Evolutionary conservation across 2,113 vertebrate genomes (phyloP).

Genomic region (Hystrix brachyura): DNA sequence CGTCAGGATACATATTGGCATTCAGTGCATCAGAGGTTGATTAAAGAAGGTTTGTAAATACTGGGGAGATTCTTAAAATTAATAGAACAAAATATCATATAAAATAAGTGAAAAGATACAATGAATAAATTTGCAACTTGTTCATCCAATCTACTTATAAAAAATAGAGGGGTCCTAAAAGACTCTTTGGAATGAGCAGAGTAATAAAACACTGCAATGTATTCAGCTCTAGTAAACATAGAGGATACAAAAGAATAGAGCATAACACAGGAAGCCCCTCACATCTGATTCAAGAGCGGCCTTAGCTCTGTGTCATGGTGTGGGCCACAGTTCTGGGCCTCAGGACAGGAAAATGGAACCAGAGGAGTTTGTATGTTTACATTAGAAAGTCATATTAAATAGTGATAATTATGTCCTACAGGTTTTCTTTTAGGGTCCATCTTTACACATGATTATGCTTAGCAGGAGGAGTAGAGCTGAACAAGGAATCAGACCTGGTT

Average conservation of each 20-base stretch:
- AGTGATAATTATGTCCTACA: rapidly evolving
- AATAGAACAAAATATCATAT: background rate
- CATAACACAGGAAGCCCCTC: background rate
- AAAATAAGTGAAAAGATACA: background rate
- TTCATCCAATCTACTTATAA: background rate
- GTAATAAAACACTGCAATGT: background rate
- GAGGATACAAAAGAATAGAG: background rate
- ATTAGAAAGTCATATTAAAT: background rate
- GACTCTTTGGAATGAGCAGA: background rate
- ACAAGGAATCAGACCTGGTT: background rate
- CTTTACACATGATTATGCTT: background rate
- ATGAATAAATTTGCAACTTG: background rate
- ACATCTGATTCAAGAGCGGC: background rate
- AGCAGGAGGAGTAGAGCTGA: background rate
- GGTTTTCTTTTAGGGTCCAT: background rate
- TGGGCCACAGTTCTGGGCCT: background rate
- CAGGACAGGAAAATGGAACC: background rate
- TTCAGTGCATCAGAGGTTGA: background rate
- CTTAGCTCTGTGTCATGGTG: background rate
- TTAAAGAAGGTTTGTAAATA: background rate
- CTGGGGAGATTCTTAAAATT: background rate
- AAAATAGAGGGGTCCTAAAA: background rate
- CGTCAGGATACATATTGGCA: background rate
- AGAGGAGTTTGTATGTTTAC: background rate
- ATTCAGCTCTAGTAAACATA: background rate